Base-by-base conservation (phyloP, 2,797 vertebrate genomes). In the Knipowitschia caucasica region DNA sequence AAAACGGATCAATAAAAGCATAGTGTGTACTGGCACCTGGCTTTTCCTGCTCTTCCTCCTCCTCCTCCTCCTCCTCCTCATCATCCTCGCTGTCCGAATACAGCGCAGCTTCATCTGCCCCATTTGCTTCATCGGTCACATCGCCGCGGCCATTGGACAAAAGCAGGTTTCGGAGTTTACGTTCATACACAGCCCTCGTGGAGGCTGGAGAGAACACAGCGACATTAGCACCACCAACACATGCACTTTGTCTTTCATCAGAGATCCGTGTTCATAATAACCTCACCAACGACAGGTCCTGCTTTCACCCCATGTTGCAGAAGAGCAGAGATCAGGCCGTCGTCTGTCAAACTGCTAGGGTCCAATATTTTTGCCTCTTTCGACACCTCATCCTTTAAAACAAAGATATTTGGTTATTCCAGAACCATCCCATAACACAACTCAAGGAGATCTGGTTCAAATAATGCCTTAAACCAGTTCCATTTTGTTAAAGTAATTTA, bases 251-350 rank as follows among this genome's bases (percentile, higher is more conserved):
- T 10, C n/a, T 15, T 17, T 35, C 34, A 35, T 7, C 3, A 7
- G 15, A 36, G 18, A 39, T 38, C 20, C 24, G 24, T 23, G 12
- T 42, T 42, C 5, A n/a, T 14, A 24, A 9, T 10, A 24, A 2
- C 17, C 86, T 85, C 80, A 94, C 92, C 89, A 9, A 92, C 79
- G 64, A 95, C 88, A 5, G 94, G 92, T 35, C 94, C 94, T 14
- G 88, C 77, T 72, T 86, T 86, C 36, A 92, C 65, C 33, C 93
- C 92, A 18, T 83, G 81, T 59, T 73, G 59, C 5, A 83, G 67
- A 29, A 95, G 86, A 4, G 79, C 67, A 1, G 78, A 75, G 65
- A 81, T 89, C 24, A 94, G 83, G 26, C 92, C 86, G 7, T 59
- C 52, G 53, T 94, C 89, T 14, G 78, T 92, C 72, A 95, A 64